Evolutionary conservation across 2,888 invertebrate genomes (phyloP), one percentile per base, ranked within the genome.

Genomic region (Napeogenes inachia): DNA sequence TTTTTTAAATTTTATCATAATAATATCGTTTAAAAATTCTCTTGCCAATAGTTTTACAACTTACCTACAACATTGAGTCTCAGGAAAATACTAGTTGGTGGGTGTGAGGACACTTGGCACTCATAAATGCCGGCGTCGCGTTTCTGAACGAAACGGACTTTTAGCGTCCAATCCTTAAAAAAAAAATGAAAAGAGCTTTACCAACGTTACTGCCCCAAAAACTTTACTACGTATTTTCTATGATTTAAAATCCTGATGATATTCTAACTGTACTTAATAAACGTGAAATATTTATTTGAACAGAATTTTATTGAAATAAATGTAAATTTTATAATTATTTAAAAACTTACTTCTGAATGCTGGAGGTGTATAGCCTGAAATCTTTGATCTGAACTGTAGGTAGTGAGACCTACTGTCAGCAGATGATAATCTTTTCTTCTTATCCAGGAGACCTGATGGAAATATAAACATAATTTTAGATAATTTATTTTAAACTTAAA

Each of bases 91-190:
- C 96, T 96, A 68, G 95, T 95, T 73, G 97, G 96, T 68, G 97
- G 97, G 91, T 97, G 96, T 56, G 96, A 96, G 42, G 97, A 96
- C 62, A 97, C 96, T 92, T 97, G 97, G 84, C 97, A 97, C 87
- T 97, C 96, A 87, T 97, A 97, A 73, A 95, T 85, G 59, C 97
- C 97, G 45, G 95, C 96, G 81, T 97, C 97, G 72, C 96, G 92
- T 74, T 93, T 93, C 84, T 97, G 96, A 60, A 97, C 96, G 86
- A 94, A 97, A 82, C 95, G 95, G 79, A 97, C 96, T 92, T 97
- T 96, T 67, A 97, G 87, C 66, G 97, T 96, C 97, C 97, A 97
- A 86, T 97, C 97, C 95, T 95, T 91, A 21, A 69, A 70, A 66
- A 21, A 21, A 21, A 21, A 21, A 21, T 47, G 13, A 68, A 65